Evolutionary conservation across 2,113 vertebrate species (phyloP), one percentile per base, ranked within the genome.

Genomic region (Xerus inauris): DNA sequence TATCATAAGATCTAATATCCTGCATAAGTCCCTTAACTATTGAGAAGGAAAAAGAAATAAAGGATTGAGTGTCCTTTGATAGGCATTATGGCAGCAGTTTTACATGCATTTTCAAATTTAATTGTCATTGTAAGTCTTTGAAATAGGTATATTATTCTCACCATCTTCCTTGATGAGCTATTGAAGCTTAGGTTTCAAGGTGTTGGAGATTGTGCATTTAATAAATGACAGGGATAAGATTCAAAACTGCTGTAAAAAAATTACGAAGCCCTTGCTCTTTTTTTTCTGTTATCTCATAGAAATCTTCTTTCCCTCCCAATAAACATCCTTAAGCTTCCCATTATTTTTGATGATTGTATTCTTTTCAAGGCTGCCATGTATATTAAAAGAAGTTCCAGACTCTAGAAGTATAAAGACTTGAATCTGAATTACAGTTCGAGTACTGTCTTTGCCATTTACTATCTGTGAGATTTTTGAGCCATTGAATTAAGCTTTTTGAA

Each of bases 41-140:
- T 38, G n/a, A 86, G n/a, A 45, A 69, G 30, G n/a, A 92, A 91
- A 67, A 85, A 81, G 26, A 80, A 88, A 65, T 45, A 59, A 80
- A 90, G 8, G 7, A 76, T 76, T 81, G 45, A 22, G 19, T 84
- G 32, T 49, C 30, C 22, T 91, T 24, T 94, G 40, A 42, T 47
- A 90, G 76, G 7, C 2, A 2, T 40, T 54, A 30, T 65, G 28
- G n/a, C 40, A 76, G 24, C 59, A 69, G 35, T 85, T 85, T 87
- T 22, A 82, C 6, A 19, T 65, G 4, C 26, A 49, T 91, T 92
- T 96, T 89, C 45, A 17, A 86, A 57, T 90, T 79, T 94, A 87
- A 79, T 69, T 73, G 30, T 89, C 72, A 76, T 8, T 91, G 30
- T 69, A 45, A 64, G 91, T 87, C 49, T 77, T 1, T 65, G 49